Evolutionary conservation across 2,888 invertebrate genomes (phyloP), one percentile per base, ranked within the genome.

Genomic region (Caenorhabditis zanzibari): DNA sequence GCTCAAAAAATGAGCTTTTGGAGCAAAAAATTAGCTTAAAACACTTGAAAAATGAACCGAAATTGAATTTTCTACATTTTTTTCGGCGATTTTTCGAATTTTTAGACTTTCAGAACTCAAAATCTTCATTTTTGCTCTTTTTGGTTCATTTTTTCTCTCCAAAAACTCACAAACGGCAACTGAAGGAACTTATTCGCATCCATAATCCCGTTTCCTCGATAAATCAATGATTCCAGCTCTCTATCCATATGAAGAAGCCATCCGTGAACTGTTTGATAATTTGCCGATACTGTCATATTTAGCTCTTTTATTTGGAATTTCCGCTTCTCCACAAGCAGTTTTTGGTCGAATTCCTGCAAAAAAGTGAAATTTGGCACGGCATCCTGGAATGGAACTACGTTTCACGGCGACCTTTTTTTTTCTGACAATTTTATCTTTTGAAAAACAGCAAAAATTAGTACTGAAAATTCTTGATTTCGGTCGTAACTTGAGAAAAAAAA

Each of bases 311-410:
- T 14, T 24, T 71, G 54, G 54, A 79, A 72, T 5, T 52, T 54
- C 12, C 71, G 79, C 22, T 64, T 63, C 22, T 79, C 77, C 1
- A 71, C 59, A 10, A 63, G 41, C 28, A 52, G 22, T 28, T 63
- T 63, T 10, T 61, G 38, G 26, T 63, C 61, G 71, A 71, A 72
- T 47, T 79, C 79, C 76, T 77, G 76, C 35, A 76, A 75, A 35
- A 24, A 63, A 28, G 28, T 1, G n/a, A n/a, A n/a, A n/a, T n/a
- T n/a, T n/a, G n/a, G n/a, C n/a, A n/a, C n/a, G n/a, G n/a, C n/a
- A n/a, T n/a, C n/a, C n/a, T n/a, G n/a, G n/a, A n/a, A n/a, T n/a
- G n/a, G n/a, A n/a, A n/a, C n/a, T n/a, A n/a, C n/a, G n/a, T n/a
- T n/a, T n/a, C n/a, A n/a, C n/a, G n/a, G n/a, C n/a, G n/a, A n/a